Base-by-base conservation (phyloP, 23 tunicate genomes). In the Botrylloides violaceus region DNA sequence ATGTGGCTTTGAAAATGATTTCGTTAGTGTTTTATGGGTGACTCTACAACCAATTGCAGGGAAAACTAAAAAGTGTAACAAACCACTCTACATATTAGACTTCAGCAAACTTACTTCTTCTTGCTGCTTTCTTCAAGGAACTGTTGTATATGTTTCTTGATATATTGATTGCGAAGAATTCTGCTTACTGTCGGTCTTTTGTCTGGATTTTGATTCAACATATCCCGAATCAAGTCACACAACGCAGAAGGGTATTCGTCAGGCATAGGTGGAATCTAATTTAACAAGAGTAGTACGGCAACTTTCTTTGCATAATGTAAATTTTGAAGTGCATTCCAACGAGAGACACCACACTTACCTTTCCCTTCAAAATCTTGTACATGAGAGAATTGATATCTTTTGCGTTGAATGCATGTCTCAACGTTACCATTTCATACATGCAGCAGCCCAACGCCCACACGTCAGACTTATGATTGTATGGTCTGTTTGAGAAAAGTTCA, bases 391-490 rank as follows among this genome's bases (percentile, higher is more conserved):
- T 87, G 83, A 95, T 87, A 58, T 95, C 99, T 73, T 88, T 89
- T 6, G 99, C 99, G 75, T 95, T 95, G 55, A 95, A 95, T 0
- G 99, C 99, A 53, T 95, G 99, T 76, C 76, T 80, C 50, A 89
- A 49, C 7, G 99, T 95, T 38, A 83, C 92, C 91, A 95, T 95
- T 70, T 95, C 99, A 71, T 79, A 95, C 58, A 83, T 79, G 63
- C 99, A 95, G 58, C 99, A 95, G 1, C 99, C 98, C 66, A 95
- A 64, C 1, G 98, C 88, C 98, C 98, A 93, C n/a, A 93, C 94
- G 39, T 93, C 99, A 1, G 96, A 95, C 59, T 87, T 88, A 71
- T 95, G 70, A 36, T 84, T 88, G 80, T 95, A 95, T 3, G 99
- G 99, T 29, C 75, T 71, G 80, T 87, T 95, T 29, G 91, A 79